Base-by-base conservation (phyloP, 2,888 invertebrate genomes). In the Chaitophorus viminalis region DNA sequence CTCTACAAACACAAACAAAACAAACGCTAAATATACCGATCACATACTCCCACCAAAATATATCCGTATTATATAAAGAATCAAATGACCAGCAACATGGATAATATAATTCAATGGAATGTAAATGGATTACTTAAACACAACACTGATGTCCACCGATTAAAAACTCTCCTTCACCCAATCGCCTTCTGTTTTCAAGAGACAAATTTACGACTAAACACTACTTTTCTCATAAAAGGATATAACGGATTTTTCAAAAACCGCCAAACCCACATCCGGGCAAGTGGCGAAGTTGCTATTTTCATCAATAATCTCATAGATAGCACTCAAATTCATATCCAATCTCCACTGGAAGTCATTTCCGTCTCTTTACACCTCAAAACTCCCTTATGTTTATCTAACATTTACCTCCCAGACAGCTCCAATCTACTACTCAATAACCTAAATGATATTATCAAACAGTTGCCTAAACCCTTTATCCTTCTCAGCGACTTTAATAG, bases 401-500 rank as follows among this genome's bases (percentile, higher is more conserved):
- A 81, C 68, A 81, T 70, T 25, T 82, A 82, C n/a, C 3, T 82
- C 33, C 72, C 72, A 14, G 72, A 82, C 14, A 82, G 74, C 54
- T 33, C 82, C 21, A 31, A 11, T 54, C 2, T 82, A 31, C 4
- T 18, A 52, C 54, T 82, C 3, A n/a, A 72, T 1, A 52, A 82
- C 8, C 82, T 72, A 1, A 82, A 70, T n/a, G 39, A 72, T 17
- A 82, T 82, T 18, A 82, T 72, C 6, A 0, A 82, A 74, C 52
- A 74, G 52, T 8, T 74, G 14, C 74, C 82, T 17, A 82, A 82
- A 82, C 54, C 33, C 25, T 82, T 82, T 52, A 11, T 72, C 4
- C 21, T 72, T n/a, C n/a, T 82, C 2, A 70, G 82, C 2, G 31
- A 82, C 31, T 82, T 82, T 17, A 82, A 82, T 31, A 31, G 70